phyloP scores from a whole-genome alignment of 2,888 invertebrate genomes.

The Venusia cambrica region DNA sequence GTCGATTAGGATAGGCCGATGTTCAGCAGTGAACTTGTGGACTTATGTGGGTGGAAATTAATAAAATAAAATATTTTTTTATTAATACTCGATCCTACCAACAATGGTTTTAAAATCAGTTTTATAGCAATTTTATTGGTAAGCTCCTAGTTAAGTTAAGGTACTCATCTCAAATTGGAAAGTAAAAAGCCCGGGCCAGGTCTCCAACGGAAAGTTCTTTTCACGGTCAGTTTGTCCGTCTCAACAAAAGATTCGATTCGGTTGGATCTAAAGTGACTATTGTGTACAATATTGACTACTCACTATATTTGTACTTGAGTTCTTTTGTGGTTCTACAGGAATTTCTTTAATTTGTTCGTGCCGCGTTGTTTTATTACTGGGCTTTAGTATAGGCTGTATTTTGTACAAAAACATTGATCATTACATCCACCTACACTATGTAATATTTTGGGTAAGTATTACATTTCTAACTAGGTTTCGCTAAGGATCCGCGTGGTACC shows the following conservation, averaged over 20 bases:
- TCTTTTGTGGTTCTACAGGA: constrained; percentile 40
- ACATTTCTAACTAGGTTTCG: no score
- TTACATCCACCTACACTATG: no score
- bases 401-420: neutral
- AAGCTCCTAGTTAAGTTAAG: constrained; percentile 7
- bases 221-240: constrained; percentile 28
- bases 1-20: no score
- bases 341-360: constrained; percentile 27
- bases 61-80: no score
- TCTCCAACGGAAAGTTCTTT: constrained; percentile 23
- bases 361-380: constrained; percentile 3
- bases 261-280: constrained; percentile 41
- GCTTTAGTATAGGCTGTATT: constrained; percentile 1
- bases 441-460: no score
- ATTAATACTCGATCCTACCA: no score
- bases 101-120: neutral
- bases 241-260: constrained; percentile 57
- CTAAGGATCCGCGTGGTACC: no score
- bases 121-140: neutral
- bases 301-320: constrained; percentile 63
- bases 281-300: constrained; percentile 43
- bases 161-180: constrained; percentile 16
- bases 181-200: constrained; percentile 23
- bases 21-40: no score
- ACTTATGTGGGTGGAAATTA: no score